Evolutionary conservation across 2,888 invertebrate species (phyloP).

Genomic region (Melieria omissa): DNA sequence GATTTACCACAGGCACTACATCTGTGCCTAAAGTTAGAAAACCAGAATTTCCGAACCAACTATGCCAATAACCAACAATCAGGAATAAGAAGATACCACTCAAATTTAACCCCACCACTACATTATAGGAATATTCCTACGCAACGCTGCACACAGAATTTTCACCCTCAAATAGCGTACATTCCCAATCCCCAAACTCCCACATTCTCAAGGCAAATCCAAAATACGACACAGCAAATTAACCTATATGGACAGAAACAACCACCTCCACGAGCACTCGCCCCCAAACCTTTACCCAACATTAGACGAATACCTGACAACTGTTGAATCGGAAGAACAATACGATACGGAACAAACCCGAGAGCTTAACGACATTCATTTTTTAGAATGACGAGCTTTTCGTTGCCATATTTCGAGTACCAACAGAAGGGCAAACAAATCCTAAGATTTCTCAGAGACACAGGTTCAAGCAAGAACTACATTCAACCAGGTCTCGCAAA

Average conservation of each 20-base stretch:
- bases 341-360: background rate
- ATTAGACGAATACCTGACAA: too few relatives aligned
- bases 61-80: constrained; percentile 28
- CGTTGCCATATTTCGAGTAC: constrained; percentile 18
- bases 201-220: constrained; percentile 7
- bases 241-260: background rate
- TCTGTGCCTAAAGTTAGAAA: constrained; percentile 37
- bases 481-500: background rate
- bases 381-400: constrained; percentile 24
- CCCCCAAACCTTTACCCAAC: constrained; percentile 24
- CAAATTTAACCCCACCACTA: background rate
- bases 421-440: constrained; percentile 24
- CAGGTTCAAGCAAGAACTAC: background rate
- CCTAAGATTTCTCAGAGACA: background rate
- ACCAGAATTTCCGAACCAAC: constrained; percentile 29
- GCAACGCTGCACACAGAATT: constrained; percentile 22
- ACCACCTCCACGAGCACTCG: constrained; percentile 16
- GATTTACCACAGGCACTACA: constrained; percentile 44
- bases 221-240: constrained; percentile 2
- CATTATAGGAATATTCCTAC: constrained; percentile 2
- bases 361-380: constrained; percentile 14
- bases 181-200: constrained; percentile 16
- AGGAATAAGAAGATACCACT: constrained; percentile 20
- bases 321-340: too few relatives aligned
- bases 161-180: constrained; percentile 27